Evolutionary conservation across 2,113 vertebrate genomes (phyloP).

Genomic region (Mugil cephalus): DNA sequence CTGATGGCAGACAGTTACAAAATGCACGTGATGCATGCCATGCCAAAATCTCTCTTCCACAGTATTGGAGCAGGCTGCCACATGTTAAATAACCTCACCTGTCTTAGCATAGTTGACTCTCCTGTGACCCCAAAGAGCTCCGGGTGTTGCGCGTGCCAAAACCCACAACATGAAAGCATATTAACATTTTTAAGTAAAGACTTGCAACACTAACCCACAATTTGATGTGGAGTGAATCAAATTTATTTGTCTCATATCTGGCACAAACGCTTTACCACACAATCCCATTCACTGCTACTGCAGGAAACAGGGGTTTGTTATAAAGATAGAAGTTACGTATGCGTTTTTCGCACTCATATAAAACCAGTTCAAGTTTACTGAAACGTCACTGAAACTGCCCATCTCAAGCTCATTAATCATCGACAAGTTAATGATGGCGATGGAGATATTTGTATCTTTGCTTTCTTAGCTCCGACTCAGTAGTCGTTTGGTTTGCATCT

Average conservation of each 20-base stretch:
- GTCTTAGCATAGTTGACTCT: slow-evolving; percentile 35
- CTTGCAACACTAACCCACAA: slow-evolving; percentile 29
- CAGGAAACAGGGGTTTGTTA: not conserved
- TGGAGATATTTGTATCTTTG: no score
- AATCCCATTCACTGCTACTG: slow-evolving; percentile 1
- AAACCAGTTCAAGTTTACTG: no score
- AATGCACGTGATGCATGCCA: slow-evolving; percentile 1
- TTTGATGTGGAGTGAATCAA: slow-evolving; percentile 48
- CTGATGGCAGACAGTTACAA: not conserved
- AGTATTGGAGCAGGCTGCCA: slow-evolving; percentile 25
- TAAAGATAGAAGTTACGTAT: not conserved
- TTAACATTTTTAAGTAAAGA: slow-evolving; percentile 30
- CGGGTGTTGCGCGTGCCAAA: slow-evolving; percentile 43
- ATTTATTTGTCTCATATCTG: slow-evolving; percentile 25
- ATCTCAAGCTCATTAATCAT: no score
- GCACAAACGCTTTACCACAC: slow-evolving; percentile 10
- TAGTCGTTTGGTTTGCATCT: no score
- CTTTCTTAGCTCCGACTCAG: no score
- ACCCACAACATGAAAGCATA: slow-evolving; percentile 28
- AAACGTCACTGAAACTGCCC: no score
- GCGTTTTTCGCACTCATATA: no score
- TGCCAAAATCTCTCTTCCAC: not conserved
- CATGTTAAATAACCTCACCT: slow-evolving; percentile 41
- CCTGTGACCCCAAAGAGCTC: slow-evolving; percentile 48
- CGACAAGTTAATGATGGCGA: no score